Evolutionary conservation across 1,140 invertebrate genomes (phyloP).

Genomic region (Hirudo medicinalis): DNA sequence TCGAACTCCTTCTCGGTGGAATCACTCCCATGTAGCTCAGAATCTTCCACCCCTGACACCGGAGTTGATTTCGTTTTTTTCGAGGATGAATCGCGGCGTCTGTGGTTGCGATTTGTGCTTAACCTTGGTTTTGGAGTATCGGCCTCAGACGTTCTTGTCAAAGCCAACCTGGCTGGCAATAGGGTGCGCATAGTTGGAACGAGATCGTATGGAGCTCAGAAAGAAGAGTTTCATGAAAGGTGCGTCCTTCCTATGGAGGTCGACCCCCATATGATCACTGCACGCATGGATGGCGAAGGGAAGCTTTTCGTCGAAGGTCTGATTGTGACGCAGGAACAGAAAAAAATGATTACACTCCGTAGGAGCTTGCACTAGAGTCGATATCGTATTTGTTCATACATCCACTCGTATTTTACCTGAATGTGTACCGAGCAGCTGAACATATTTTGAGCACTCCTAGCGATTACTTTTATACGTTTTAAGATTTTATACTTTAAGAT

Average conservation of each 20-base stretch:
- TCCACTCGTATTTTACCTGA: no score
- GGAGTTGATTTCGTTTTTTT: conserved; percentile 18
- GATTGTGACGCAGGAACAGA: background rate
- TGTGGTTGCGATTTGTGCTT: conserved; percentile 9
- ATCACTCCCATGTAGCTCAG: background rate
- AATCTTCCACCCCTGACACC: background rate
- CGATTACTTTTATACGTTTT: no score
- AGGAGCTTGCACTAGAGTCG: background rate
- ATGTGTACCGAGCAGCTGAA: no score
- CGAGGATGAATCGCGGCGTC: conserved; percentile 1
- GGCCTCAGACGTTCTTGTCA: conserved; percentile 17
- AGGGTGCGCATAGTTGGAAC: conserved; percentile 19
- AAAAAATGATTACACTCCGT: background rate
- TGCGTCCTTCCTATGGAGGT: conserved; percentile 18
- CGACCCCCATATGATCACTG: conserved; percentile 20
- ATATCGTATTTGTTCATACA: no score
- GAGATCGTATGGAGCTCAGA: background rate
- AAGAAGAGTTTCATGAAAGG: conserved; percentile 17
- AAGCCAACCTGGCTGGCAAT: conserved; percentile 19
- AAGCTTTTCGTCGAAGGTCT: conserved; percentile 19
- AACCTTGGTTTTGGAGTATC: conserved; percentile 9
- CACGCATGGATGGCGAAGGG: conserved; percentile 17
- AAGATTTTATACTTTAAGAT: no score
- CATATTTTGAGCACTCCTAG: no score
- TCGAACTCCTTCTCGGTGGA: background rate